phyloP scores from a whole-genome alignment of 2,113 vertebrate genomes.

The Ictalurus furcatus region DNA sequence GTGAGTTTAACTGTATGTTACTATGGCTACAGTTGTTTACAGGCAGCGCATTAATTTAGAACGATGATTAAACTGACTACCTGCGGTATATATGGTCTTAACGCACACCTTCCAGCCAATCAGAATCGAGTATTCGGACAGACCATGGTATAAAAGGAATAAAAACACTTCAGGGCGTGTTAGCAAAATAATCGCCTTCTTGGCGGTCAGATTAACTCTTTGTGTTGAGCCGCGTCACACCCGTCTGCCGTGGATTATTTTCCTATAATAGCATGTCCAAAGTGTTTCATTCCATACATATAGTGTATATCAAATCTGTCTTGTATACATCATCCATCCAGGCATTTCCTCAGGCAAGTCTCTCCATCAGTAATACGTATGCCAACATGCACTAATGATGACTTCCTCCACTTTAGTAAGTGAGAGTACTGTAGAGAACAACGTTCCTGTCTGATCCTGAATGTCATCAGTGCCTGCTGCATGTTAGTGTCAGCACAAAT shows the following conservation, averaged over 20 bases:
- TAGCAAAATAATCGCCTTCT: neutral
- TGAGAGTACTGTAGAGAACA: neutral
- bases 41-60: too few relatives aligned
- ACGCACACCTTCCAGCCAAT: too few relatives aligned
- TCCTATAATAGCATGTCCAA: neutral
- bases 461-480: neutral
- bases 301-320: neutral
- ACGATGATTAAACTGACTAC: too few relatives aligned
- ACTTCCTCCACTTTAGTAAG: neutral
- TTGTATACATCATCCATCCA: neutral
- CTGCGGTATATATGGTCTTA: too few relatives aligned
- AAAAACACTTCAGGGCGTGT: neutral
- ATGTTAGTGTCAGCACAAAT: slow-evolving; percentile 11
- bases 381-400: neutral
- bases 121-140: too few relatives aligned
- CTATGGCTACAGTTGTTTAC: too few relatives aligned
- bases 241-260: neutral
- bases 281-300: neutral
- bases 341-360: neutral
- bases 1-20: too few relatives aligned
- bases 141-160: neutral
- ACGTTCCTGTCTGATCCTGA: neutral
- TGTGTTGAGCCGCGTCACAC: neutral
- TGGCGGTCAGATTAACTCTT: neutral
- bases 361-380: neutral